Evolutionary conservation across 2,113 vertebrate genomes (phyloP).

Genomic region (Myotis davidii): DNA sequence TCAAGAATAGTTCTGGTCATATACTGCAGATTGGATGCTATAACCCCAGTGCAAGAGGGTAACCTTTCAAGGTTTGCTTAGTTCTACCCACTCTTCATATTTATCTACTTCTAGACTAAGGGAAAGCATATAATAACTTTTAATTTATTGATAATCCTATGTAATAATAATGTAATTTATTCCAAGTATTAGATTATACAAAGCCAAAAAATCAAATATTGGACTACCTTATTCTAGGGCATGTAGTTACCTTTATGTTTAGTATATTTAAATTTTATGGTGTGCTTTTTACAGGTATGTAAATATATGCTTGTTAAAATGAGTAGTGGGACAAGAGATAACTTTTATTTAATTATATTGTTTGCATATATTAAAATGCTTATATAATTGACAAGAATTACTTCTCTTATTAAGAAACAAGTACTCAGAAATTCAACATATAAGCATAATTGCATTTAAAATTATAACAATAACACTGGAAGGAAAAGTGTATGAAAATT

Average conservation of each 20-base stretch:
- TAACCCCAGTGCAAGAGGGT: background rate
- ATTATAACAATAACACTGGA: background rate
- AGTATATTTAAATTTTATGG: background rate
- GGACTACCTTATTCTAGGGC: background rate
- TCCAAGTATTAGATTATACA: background rate
- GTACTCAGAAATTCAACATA: background rate
- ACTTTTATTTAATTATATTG: background rate
- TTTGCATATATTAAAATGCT: background rate
- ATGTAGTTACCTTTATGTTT: background rate
- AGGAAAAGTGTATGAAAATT: background rate
- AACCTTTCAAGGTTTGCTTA: background rate
- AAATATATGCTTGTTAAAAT: background rate
- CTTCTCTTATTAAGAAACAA: background rate
- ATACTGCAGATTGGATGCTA: background rate
- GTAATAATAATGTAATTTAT: background rate
- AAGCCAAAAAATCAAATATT: background rate
- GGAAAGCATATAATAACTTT: background rate
- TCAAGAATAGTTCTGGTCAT: background rate
- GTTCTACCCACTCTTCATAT: background rate
- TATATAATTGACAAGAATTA: background rate
- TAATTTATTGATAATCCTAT: background rate
- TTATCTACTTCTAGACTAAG: background rate
- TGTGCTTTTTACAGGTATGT: background rate
- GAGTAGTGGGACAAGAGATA: background rate
- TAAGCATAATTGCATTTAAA: background rate